phyloP scores from a whole-genome alignment of 2,888 invertebrate genomes.

The Lasioglossum vierecki region DNA sequence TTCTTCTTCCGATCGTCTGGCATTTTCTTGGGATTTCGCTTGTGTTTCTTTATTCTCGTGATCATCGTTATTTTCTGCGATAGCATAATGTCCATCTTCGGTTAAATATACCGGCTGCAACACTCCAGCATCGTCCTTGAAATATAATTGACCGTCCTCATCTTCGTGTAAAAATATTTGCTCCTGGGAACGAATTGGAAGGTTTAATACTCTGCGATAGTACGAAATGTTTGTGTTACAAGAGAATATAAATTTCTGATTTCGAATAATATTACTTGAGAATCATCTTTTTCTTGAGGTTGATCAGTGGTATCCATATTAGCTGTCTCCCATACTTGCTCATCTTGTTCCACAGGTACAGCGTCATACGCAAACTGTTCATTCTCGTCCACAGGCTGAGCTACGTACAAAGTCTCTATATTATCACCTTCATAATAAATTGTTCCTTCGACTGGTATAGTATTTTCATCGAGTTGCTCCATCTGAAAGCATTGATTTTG shows the following conservation, averaged over 20 bases:
- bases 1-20: constrained; percentile 63
- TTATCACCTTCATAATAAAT: constrained; percentile 82
- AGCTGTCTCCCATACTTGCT: constrained; percentile 77
- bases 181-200: constrained; percentile 68
- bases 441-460: constrained; percentile 79
- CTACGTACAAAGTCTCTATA: constrained; percentile 79
- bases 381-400: constrained; percentile 74
- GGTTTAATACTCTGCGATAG: constrained; percentile 2
- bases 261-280: constrained; percentile 65
- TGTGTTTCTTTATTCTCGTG: constrained; percentile 73
- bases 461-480: constrained; percentile 78
- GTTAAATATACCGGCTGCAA: constrained; percentile 82
- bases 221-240: background rate
- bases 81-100: constrained; percentile 82
- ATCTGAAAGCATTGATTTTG: constrained; percentile 68
- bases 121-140: constrained; percentile 81
- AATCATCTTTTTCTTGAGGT: constrained; percentile 68
- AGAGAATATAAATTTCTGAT: background rate
- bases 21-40: constrained; percentile 64
- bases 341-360: constrained; percentile 74
- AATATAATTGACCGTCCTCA: constrained; percentile 82
- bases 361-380: constrained; percentile 76
- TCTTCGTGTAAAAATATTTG: constrained; percentile 82
- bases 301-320: constrained; percentile 69
- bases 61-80: constrained; percentile 79